Percentiles rank a stretch among this genome's conserved stretches.
These are phyloP conservation scores for Pachyuromys duprasi DNA, from an alignment of 2,797 vertebrate species.

Conservation along the genomic window DNA sequence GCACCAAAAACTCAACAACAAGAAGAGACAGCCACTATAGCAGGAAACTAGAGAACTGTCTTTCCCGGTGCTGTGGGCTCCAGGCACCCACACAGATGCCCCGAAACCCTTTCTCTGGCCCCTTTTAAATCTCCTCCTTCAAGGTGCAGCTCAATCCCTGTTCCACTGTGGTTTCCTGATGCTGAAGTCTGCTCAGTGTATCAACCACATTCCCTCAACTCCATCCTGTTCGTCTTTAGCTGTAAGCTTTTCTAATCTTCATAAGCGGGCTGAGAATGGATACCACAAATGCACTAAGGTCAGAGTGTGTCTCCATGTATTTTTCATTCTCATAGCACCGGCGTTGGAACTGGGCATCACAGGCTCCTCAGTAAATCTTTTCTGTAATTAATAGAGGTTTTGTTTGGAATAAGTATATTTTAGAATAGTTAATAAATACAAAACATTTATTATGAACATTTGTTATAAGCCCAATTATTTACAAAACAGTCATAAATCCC, in stretches of 20 bases:
- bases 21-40: too few relatives aligned
- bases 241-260: neutral
- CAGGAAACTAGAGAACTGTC: neutral
- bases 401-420: neutral
- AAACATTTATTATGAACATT: neutral
- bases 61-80: neutral
- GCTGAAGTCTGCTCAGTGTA: neutral
- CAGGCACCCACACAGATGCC: accelerated
- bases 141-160: accelerated
- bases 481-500: neutral
- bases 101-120: accelerated
- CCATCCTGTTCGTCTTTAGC: neutral
- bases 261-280: constrained; percentile 35
- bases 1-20: too few relatives aligned
- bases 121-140: neutral
- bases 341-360: neutral
- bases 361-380: constrained; percentile 3
- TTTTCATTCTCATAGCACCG: neutral
- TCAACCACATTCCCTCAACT: neutral
- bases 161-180: neutral
- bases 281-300: neutral
- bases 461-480: neutral
- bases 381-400: neutral
- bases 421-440: neutral
- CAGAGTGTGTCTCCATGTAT: neutral